A percentile compares a stretch with the other conserved stretches of the same genome.
phyloP scores from a whole-genome alignment of 92 coral and sea anemone genomes.

The Porites lobata region DNA sequence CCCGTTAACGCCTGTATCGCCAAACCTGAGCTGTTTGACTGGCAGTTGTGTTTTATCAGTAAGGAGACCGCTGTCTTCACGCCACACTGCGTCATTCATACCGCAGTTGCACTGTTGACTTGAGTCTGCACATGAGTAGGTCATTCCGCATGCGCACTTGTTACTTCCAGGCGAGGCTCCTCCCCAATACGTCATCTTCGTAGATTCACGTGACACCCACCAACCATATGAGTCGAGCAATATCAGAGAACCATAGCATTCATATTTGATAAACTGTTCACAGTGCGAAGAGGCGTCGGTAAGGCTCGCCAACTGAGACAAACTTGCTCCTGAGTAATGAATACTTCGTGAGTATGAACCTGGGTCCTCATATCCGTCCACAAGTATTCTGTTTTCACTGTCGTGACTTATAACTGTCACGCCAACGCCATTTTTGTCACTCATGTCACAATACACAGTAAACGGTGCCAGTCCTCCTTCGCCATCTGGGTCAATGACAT shows the following conservation, averaged over 20 bases:
- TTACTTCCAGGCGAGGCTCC: conserved; percentile 59
- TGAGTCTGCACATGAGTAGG: conserved; percentile 48
- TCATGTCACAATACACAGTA: conserved; percentile 64
- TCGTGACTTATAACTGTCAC: conserved; percentile 66
- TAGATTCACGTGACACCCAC: conserved; percentile 81
- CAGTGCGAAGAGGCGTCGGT: conserved; percentile 42
- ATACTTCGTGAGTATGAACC: conserved; percentile 34
- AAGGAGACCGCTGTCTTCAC: conserved; percentile 60
- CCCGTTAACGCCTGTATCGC: conserved; percentile 10
- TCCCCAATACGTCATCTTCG: conserved; percentile 69
- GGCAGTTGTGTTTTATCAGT: conserved; percentile 54
- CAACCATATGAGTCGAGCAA: conserved; percentile 2
- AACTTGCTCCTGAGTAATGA: conserved; percentile 45
- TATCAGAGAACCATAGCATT: conserved; percentile 29
- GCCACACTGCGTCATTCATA: conserved; percentile 39
- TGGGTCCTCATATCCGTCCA: background rate
- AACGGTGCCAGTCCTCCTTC: conserved; percentile 45
- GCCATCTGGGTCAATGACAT: conserved; percentile 59
- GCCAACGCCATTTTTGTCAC: conserved; percentile 53
- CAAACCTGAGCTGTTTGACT: conserved; percentile 35
- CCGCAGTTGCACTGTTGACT: conserved; percentile 57
- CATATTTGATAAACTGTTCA: conserved; percentile 68
- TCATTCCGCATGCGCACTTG: conserved; percentile 81
- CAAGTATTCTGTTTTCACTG: conserved; percentile 47
- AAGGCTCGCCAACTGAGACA: conserved; percentile 60